A percentile compares a stretch with the other conserved stretches of the same genome.
Evolutionary conservation across 1,140 invertebrate species (phyloP).

Genomic region (Zaprionus gabonicus): DNA sequence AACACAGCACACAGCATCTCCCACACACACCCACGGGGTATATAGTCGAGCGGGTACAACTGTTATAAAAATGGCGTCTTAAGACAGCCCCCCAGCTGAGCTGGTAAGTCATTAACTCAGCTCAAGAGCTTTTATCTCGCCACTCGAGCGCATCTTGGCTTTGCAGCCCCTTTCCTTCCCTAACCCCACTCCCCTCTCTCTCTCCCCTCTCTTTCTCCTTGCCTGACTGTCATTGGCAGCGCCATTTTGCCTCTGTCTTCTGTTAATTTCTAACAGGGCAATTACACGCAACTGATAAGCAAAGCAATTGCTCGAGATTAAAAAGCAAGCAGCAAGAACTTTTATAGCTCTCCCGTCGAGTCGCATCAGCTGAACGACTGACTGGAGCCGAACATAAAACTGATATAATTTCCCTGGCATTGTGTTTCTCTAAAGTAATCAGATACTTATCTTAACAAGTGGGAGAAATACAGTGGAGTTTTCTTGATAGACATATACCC

Average conservation of each 20-base stretch:
- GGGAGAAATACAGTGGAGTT: too few relatives aligned
- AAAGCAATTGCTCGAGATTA: constrained; percentile 58
- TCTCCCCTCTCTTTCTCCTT: constrained; percentile 12
- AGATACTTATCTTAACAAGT: constrained; percentile 30
- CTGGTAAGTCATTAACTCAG: constrained; percentile 76
- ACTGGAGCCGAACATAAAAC: constrained; percentile 70
- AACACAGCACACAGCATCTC: constrained; percentile 9
- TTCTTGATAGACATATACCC: too few relatives aligned
- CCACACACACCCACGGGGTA: not conserved
- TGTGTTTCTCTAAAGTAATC: constrained; percentile 29
- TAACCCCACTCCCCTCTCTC: not conserved
- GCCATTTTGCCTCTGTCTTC: constrained; percentile 59
- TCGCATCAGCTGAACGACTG: constrained; percentile 31
- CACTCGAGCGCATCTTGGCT: constrained; percentile 71
- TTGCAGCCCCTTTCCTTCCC: not conserved
- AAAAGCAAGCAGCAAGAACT: constrained; percentile 58
- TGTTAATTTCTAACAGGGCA: constrained; percentile 75
- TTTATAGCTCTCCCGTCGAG: constrained; percentile 54
- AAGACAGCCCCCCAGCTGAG: constrained; percentile 66
- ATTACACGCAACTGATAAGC: constrained; percentile 80
- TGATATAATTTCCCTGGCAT: constrained; percentile 42
- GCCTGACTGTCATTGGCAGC: constrained; percentile 55
- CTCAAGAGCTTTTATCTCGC: constrained; percentile 78
- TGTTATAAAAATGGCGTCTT: constrained; percentile 76
- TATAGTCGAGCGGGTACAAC: not conserved